Percentiles rank a stretch among this genome's conserved stretches.
Evolutionary conservation across 2,113 vertebrate genomes (phyloP).

Genomic region (Philantomba maxwellii): DNA sequence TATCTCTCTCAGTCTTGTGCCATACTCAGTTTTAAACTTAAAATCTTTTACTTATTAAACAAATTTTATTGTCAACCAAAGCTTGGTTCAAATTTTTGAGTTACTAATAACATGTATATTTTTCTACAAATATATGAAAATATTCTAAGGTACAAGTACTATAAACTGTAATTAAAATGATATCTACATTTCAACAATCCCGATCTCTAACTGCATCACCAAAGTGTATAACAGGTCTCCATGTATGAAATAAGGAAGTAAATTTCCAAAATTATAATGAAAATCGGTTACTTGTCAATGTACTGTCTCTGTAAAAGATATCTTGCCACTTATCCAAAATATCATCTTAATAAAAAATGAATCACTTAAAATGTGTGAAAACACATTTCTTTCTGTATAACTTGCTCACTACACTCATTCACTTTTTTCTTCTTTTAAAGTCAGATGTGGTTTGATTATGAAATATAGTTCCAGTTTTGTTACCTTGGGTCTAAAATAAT

Average conservation of each 20-base stretch:
- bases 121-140: constrained; percentile 6
- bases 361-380: background rate
- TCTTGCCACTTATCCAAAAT: background rate
- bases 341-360: background rate
- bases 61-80: background rate
- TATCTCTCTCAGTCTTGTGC: background rate
- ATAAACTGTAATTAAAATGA: background rate
- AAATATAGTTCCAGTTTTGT: background rate
- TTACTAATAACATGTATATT: background rate
- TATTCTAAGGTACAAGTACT: background rate
- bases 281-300: background rate
- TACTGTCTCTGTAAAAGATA: background rate
- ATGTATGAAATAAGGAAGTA: background rate
- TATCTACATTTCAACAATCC: background rate
- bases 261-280: background rate
- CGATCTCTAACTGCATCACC: background rate
- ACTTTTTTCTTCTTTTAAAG: background rate
- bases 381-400: background rate
- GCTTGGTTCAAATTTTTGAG: background rate
- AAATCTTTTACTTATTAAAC: background rate
- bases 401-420: background rate
- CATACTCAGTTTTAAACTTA: background rate
- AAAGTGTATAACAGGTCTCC: background rate
- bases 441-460: background rate
- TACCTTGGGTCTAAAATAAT: background rate